A percentile compares a stretch with the other conserved stretches of the same genome.
These are phyloP conservation scores for Hylaeus anthracinus DNA, from an alignment of 1,140 invertebrate genomes.

Conservation along the genomic window DNA sequence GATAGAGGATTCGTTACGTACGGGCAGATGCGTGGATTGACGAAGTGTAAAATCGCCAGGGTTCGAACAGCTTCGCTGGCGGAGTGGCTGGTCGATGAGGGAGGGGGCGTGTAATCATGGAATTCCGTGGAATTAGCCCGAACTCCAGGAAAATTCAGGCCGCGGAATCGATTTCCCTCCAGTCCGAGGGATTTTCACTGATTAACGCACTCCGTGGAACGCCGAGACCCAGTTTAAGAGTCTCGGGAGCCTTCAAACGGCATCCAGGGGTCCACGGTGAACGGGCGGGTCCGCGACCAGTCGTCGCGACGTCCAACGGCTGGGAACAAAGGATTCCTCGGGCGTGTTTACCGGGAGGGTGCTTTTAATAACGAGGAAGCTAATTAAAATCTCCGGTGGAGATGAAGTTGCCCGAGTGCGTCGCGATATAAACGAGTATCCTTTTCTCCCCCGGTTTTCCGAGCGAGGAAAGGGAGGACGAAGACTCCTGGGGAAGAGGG, in stretches of 20 bases:
- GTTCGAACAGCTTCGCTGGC: constrained; percentile 42
- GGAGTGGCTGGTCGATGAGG: neutral
- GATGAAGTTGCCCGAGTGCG: neutral
- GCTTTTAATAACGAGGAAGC: constrained; percentile 18
- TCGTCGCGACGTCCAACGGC: neutral
- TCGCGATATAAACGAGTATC: neutral
- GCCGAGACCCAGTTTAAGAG: neutral
- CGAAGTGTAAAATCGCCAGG: constrained; percentile 54
- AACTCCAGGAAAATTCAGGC: constrained; percentile 11
- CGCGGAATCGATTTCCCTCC: neutral
- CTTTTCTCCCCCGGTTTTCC: neutral
- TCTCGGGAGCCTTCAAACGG: neutral
- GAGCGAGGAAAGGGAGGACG: neutral
- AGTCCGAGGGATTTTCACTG: neutral
- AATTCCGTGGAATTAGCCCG: constrained; percentile 48
- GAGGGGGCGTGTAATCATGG: constrained; percentile 45
- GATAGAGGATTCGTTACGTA: constrained; percentile 20
- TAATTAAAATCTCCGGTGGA: constrained; percentile 13
- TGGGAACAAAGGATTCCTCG: neutral
- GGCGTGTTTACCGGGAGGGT: neutral
- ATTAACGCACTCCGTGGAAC: neutral
- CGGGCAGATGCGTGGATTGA: constrained; percentile 19
- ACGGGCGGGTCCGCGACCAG: neutral
- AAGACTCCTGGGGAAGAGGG: neutral
- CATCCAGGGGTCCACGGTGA: neutral